Evolutionary conservation across 2,888 invertebrate species (phyloP).

Genomic region (Anthoptus insignis): DNA sequence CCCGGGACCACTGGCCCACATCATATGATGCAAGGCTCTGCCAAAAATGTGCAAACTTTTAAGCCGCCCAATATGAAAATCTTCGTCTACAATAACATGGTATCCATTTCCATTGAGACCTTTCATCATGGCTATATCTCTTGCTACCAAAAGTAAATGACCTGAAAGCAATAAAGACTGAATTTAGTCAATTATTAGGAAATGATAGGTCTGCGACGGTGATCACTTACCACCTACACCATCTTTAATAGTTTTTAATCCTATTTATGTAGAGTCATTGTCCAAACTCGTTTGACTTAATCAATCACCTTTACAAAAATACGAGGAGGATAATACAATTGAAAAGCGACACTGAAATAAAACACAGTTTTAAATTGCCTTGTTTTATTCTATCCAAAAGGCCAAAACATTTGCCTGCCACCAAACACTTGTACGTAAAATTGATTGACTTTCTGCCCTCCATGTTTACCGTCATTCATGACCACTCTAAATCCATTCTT

Average conservation of each 20-base stretch:
- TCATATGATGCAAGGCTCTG: conserved; percentile 68
- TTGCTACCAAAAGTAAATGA: conserved; percentile 93
- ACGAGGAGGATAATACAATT: too few species aligned
- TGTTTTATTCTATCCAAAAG: conserved; percentile 66
- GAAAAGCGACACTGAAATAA: too few species aligned
- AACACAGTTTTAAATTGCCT: conserved; percentile 9
- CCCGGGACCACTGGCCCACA: conserved; percentile 69
- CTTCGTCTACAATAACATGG: conserved; percentile 70
- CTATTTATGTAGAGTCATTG: too few species aligned
- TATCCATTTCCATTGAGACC: conserved; percentile 81
- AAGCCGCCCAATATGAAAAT: conserved; percentile 54
- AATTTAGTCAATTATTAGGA: too few species aligned
- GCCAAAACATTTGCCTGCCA: conserved; percentile 96
- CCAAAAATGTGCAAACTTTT: conserved; percentile 68
- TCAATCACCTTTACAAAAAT: too few species aligned
- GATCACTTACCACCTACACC: too few species aligned
- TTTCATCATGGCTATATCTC: conserved; percentile 91
- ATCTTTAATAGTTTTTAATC: too few species aligned
- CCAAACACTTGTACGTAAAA: conserved; percentile 96
- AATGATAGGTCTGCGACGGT: too few species aligned
- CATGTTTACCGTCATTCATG: conserved; percentile 95
- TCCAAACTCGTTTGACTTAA: too few species aligned
- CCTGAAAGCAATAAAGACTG: conserved; percentile 72
- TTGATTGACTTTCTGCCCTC: conserved; percentile 94
- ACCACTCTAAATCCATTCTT: conserved; percentile 93